Evolutionary conservation across 2,797 vertebrate species (phyloP).

Genomic region (Takifugu rubripes): DNA sequence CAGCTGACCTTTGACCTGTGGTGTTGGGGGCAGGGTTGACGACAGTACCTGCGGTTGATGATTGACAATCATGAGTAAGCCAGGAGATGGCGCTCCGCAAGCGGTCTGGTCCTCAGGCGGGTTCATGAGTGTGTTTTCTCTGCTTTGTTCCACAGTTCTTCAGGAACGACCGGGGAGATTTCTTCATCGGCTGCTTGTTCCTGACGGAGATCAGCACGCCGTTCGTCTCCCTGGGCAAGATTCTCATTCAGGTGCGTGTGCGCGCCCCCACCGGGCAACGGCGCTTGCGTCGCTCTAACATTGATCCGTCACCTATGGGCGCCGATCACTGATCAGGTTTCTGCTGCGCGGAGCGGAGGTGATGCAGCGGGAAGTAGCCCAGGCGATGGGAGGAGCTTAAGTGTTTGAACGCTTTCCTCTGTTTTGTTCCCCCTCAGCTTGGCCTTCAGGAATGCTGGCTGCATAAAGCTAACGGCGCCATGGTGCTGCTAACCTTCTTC

Average conservation of each 20-base stretch:
- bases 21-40: too few relatives aligned
- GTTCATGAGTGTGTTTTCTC: slow-evolving; percentile 4
- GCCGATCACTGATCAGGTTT: slow-evolving; percentile 38
- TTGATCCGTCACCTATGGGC: too few relatives aligned
- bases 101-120: too few relatives aligned
- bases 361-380: background rate
- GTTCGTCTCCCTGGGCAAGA: slow-evolving; percentile 93
- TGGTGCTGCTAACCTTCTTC: slow-evolving; percentile 91
- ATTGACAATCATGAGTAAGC: too few relatives aligned
- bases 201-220: slow-evolving; percentile 96
- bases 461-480: slow-evolving; percentile 89
- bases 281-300: too few relatives aligned
- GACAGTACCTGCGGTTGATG: too few relatives aligned
- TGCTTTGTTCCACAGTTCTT: slow-evolving; percentile 78
- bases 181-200: slow-evolving; percentile 95
- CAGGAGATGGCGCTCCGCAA: too few relatives aligned
- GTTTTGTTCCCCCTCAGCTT: slow-evolving; percentile 55
- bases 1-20: too few relatives aligned
- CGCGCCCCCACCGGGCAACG: too few relatives aligned
- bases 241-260: slow-evolving; percentile 89
- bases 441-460: slow-evolving; percentile 87
- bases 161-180: slow-evolving; percentile 89
- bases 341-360: slow-evolving; percentile 76
- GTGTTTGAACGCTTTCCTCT: background rate
- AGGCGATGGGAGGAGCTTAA: background rate